These are phyloP conservation scores for Tringa solitaria DNA, from an alignment of 2,113 vertebrate genomes.

Conservation along the genomic window DNA sequence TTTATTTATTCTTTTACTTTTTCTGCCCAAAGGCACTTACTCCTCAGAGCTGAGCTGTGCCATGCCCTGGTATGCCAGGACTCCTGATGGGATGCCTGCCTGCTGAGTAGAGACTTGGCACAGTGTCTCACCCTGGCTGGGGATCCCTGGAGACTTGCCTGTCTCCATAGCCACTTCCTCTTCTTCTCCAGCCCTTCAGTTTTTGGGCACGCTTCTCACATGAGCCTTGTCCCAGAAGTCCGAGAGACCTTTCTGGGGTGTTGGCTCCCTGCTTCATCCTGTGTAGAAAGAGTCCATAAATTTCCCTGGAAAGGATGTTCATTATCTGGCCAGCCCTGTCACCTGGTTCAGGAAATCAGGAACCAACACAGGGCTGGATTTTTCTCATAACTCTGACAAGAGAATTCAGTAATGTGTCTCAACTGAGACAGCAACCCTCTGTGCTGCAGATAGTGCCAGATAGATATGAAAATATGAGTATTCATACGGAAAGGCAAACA, in stretches of 20 bases:
- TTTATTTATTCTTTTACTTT: background rate
- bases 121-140: rapidly evolving
- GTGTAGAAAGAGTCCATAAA: background rate
- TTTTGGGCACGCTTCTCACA: rapidly evolving
- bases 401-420: background rate
- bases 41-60: background rate
- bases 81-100: background rate
- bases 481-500: background rate
- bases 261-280: background rate
- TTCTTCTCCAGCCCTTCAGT: background rate
- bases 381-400: background rate
- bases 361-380: background rate
- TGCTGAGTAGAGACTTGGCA: background rate
- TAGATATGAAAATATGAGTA: background rate
- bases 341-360: background rate
- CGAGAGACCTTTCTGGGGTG: background rate
- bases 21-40: background rate
- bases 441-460: background rate
- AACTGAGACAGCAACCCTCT: background rate
- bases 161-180: background rate
- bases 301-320: rapidly evolving
- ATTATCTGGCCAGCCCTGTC: background rate
- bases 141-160: background rate
- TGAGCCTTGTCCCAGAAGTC: background rate
- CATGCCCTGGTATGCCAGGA: background rate